phyloP scores from a whole-genome alignment of 2,113 vertebrate genomes.

The Forbesichthys papilliferus region DNA sequence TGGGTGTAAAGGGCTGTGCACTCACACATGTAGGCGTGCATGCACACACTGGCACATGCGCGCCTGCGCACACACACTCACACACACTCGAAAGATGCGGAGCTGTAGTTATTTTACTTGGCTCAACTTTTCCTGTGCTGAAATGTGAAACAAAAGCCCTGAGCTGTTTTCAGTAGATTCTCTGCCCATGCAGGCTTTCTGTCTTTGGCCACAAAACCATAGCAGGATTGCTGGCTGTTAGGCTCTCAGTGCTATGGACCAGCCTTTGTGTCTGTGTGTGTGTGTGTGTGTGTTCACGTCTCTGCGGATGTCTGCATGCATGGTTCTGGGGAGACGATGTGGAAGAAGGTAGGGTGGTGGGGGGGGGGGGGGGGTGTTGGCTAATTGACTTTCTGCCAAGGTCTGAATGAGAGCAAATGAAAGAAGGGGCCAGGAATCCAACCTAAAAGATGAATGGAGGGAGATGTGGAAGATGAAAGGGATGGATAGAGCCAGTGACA shows the following conservation, averaged over 20 bases:
- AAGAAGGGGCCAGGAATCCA: slow-evolving; percentile 44
- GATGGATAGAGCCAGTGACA: slow-evolving; percentile 42
- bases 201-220: slow-evolving; percentile 31
- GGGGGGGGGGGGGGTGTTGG: slow-evolving; percentile 46
- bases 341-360: slow-evolving; percentile 26
- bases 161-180: slow-evolving; percentile 12
- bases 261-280: slow-evolving; percentile 31
- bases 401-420: slow-evolving; percentile 53
- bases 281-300: slow-evolving; percentile 13
- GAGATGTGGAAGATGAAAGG: slow-evolving; percentile 50
- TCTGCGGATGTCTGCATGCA: slow-evolving; percentile 18
- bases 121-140: not conserved
- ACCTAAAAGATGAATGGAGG: slow-evolving; percentile 36
- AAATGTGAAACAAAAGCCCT: slow-evolving; percentile 40
- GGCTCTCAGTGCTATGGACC: slow-evolving; percentile 24
- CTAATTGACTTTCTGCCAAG: slow-evolving; percentile 49
- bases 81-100: slow-evolving; percentile 2
- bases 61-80: not conserved
- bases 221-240: slow-evolving; percentile 19
- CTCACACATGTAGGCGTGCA: not conserved
- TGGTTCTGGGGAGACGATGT: slow-evolving; percentile 19
- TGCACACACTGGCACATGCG: slow-evolving; percentile 10
- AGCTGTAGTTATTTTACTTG: no score
- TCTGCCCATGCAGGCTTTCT: slow-evolving; percentile 15
- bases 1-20: no score